Evolutionary conservation across 1,140 invertebrate species (phyloP).

Genomic region (Saxidomus purpurata): DNA sequence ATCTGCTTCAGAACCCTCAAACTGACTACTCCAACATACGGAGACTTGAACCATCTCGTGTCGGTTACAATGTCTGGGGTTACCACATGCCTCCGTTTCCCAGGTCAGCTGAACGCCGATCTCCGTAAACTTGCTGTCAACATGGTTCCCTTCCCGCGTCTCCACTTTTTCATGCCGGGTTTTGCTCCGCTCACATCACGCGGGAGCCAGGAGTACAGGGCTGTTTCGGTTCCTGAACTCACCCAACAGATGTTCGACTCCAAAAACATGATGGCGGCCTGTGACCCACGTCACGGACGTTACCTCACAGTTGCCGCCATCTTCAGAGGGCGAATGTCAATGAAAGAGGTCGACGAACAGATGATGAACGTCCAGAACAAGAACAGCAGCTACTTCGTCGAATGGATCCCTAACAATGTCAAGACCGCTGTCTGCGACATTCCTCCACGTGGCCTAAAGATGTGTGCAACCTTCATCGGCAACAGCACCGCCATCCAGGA

Average conservation of each 20-base stretch:
- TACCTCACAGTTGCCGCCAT: constrained; percentile 94
- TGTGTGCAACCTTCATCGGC: constrained; percentile 94
- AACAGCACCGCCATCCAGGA: constrained; percentile 91
- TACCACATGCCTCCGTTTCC: too few relatives aligned
- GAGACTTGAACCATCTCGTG: too few relatives aligned
- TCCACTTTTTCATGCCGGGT: constrained; percentile 94
- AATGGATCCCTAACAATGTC: constrained; percentile 97
- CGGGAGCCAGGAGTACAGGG: constrained; percentile 87
- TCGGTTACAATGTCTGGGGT: too few relatives aligned
- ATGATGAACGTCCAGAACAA: constrained; percentile 86
- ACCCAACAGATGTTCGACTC: constrained; percentile 91
- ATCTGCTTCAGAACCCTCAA: constrained; percentile 93
- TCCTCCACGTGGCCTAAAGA: constrained; percentile 95
- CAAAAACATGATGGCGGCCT: constrained; percentile 92
- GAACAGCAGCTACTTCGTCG: constrained; percentile 93
- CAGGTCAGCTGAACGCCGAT: too few relatives aligned
- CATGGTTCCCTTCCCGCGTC: constrained; percentile 90
- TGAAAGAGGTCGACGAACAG: constrained; percentile 87
- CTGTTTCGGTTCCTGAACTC: constrained; percentile 88
- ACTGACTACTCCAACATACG: too few relatives aligned
- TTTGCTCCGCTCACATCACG: constrained; percentile 90
- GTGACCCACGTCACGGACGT: constrained; percentile 90
- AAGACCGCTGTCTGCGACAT: constrained; percentile 98
- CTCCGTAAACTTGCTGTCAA: too few relatives aligned
- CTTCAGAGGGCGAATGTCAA: constrained; percentile 91